Base-by-base conservation (phyloP, 2,888 invertebrate species). In the Bibio marci region DNA sequence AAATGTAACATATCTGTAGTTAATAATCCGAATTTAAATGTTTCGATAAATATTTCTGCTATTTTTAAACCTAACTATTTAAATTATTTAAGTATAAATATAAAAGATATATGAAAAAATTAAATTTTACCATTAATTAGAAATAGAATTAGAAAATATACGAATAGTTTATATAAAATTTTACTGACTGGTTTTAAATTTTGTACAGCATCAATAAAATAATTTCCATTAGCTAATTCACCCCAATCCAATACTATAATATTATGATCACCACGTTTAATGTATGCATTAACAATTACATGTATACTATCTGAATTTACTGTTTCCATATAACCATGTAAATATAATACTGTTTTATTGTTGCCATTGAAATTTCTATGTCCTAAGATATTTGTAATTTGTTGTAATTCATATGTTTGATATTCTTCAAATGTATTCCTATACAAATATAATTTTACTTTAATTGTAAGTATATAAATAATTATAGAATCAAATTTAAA, bases 161-260 rank as follows among this genome's bases (percentile, higher is more conserved):
- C 22, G 22, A 22, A 8, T 22, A 22, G 4, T 6, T 22, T 8
- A 22, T 22, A 22, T n/a, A n/a, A 22, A 22, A 6, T 22, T 4
- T 6, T 8, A 22, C 22, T 22, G 50, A 72, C 71, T 53, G 65
- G 62, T 52, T 64, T 68, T 4, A 72, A 70, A 48, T 75, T 74
- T 42, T 66, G 62, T 2, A 72, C 72, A 13, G 75, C 74, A 44
- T 70, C 69, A 22, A 68, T 57, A 50, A 73, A 63, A 45, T 67
- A 68, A 1, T 64, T 63, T 1, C 67, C 67, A 36, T 63, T 62
- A 0, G 67, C 56, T 65, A 66, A 66, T 44, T 66, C 66, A 2
- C 66, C 65, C 67, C 67, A 68, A 52, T 68, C 67, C 32, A 68
- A 48, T 26, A 66, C 55, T 10, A 68, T 41, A 6, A 67, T 50